These are phyloP conservation scores for Silurus meridionalis DNA, from an alignment of 2,113 vertebrate species.

Conservation along the genomic window DNA sequence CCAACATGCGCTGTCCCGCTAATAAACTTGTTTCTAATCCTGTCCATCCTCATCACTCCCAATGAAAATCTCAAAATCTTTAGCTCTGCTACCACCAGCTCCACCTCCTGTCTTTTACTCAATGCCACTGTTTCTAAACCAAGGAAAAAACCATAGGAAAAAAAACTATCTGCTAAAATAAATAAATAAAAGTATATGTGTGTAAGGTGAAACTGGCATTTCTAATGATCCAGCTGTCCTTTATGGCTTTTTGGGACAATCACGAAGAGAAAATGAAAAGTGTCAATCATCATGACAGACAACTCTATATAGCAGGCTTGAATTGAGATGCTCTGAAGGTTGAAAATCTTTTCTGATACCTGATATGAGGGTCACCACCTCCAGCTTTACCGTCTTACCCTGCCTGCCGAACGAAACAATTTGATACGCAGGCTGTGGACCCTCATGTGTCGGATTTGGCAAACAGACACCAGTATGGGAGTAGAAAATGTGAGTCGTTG, in stretches of 20 bases:
- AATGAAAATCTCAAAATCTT: no score
- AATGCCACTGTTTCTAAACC: no score
- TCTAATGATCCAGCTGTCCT: background rate
- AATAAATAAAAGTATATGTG: background rate
- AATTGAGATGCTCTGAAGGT: slow-evolving; percentile 37
- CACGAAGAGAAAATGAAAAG: slow-evolving; percentile 57
- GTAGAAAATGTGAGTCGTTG: background rate
- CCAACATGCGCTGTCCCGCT: no score
- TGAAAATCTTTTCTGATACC: slow-evolving; percentile 36
- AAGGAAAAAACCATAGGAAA: background rate
- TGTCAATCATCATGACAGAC: slow-evolving; percentile 58
- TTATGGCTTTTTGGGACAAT: slow-evolving; percentile 51
- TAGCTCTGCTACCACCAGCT: no score
- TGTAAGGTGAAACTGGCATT: background rate
- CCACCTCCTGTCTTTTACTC: no score
- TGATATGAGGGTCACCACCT: slow-evolving; percentile 14
- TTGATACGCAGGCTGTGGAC: slow-evolving; percentile 2
- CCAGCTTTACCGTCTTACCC: no score
- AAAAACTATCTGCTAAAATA: background rate
- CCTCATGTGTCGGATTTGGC: background rate
- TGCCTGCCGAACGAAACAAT: slow-evolving; percentile 14
- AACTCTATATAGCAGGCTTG: slow-evolving; percentile 13
- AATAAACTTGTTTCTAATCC: no score
- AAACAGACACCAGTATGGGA: background rate
- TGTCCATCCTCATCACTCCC: no score